These are phyloP conservation scores for Parnassius smintheus DNA, from an alignment of 2,888 invertebrate species.

Conservation along the genomic window DNA sequence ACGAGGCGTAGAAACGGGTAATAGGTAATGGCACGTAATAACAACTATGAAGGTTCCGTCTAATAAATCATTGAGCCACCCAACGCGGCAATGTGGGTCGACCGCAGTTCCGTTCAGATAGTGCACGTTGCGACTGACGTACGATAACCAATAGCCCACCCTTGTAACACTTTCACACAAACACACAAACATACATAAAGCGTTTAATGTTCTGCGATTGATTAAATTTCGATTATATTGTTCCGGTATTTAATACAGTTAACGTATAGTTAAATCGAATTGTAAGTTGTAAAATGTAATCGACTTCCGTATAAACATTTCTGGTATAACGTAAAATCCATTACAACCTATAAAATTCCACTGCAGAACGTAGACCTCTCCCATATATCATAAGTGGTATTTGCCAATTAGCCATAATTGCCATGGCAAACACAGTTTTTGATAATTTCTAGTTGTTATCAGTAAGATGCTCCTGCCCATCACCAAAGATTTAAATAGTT, in stretches of 20 bases:
- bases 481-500: too few relatives aligned
- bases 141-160: slow-evolving; percentile 16
- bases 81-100: slow-evolving; percentile 42
- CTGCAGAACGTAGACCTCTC: too few relatives aligned
- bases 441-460: too few relatives aligned
- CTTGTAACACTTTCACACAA: slow-evolving; percentile 23
- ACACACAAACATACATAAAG: slow-evolving; percentile 21
- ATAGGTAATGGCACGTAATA: slow-evolving; percentile 43
- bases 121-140: slow-evolving; percentile 5
- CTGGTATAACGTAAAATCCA: too few relatives aligned
- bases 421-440: too few relatives aligned
- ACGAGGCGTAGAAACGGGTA: slow-evolving; percentile 36
- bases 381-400: too few relatives aligned
- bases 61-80: slow-evolving; percentile 51
- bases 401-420: too few relatives aligned
- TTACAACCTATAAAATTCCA: too few relatives aligned
- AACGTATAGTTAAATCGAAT: too few relatives aligned
- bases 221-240: slow-evolving; percentile 1
- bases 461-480: too few relatives aligned
- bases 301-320: too few relatives aligned
- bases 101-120: slow-evolving; percentile 32
- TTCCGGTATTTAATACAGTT: neutral
- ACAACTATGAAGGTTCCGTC: slow-evolving; percentile 37
- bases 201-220: neutral
- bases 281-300: too few relatives aligned